A percentile compares a stretch with the other conserved stretches of the same genome.
Evolutionary conservation across 1,140 invertebrate species (phyloP).

Genomic region (Venustaconcha ellipsiformis): DNA sequence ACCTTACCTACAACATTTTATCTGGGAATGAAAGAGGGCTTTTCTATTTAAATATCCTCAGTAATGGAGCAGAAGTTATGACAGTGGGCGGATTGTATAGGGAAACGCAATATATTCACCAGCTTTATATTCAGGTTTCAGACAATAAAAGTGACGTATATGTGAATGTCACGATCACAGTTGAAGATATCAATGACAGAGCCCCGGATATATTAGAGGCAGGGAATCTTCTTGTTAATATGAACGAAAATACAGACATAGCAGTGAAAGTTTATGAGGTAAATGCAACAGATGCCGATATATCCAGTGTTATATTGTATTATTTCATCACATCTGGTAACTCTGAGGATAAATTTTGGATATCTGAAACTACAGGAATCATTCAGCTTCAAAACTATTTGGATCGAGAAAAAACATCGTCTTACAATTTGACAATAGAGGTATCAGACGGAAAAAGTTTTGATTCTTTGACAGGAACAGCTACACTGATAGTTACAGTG

Average conservation of each 20-base stretch:
- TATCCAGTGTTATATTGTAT: constrained; percentile 62
- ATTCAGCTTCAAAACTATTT: constrained; percentile 26
- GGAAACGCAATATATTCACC: constrained; percentile 9
- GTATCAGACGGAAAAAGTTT: constrained; percentile 86
- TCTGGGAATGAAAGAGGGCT: too few relatives aligned
- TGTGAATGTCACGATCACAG: constrained; percentile 34
- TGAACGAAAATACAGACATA: constrained; percentile 17
- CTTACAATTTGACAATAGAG: constrained; percentile 87
- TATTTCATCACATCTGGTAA: constrained; percentile 29
- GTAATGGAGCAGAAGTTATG: background rate
- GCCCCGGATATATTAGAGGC: constrained; percentile 13
- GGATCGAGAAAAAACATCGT: constrained; percentile 39
- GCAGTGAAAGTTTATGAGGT: constrained; percentile 73
- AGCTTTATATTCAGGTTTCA: constrained; percentile 14
- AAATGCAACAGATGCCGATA: constrained; percentile 90
- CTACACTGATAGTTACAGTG: constrained; percentile 35
- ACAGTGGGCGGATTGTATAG: constrained; percentile 18
- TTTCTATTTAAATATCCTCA: too few relatives aligned
- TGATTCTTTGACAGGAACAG: constrained; percentile 58
- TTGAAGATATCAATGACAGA: constrained; percentile 35
- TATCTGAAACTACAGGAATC: constrained; percentile 28
- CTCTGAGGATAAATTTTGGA: constrained; percentile 18
- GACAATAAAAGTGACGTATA: constrained; percentile 17
- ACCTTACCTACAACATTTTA: constrained; percentile 31
- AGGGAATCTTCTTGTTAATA: constrained; percentile 16